phyloP scores from a whole-genome alignment of 2,797 vertebrate genomes.

The Xenentodon cancila region DNA sequence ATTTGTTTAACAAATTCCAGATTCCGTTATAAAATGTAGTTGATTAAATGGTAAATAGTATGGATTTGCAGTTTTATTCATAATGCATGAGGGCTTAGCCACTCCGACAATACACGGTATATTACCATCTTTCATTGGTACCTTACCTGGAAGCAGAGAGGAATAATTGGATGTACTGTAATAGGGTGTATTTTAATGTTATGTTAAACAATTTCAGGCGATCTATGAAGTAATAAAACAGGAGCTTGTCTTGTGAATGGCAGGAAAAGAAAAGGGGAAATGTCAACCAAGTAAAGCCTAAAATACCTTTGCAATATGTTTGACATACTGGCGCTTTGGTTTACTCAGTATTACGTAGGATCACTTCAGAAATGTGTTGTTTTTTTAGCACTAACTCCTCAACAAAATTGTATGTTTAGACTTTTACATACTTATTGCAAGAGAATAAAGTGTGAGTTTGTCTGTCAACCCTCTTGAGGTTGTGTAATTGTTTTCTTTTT shows the following conservation, averaged over 20 bases:
- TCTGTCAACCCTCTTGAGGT: conserved; percentile 39
- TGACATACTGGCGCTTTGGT: conserved; percentile 32
- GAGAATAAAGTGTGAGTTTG: conserved; percentile 24
- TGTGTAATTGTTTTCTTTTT: conserved; percentile 52
- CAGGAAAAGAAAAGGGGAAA: conserved; percentile 14
- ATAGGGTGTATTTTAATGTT: conserved; percentile 13
- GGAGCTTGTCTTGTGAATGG: no score
- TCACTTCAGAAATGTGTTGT: conserved; percentile 7
- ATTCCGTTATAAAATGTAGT: conserved; percentile 47
- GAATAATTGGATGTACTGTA: conserved; percentile 17
- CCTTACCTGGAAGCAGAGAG: conserved; percentile 14
- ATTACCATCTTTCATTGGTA: conserved; percentile 18
- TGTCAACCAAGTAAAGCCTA: conserved; percentile 17
- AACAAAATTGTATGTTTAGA: conserved; percentile 24
- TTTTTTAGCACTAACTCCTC: conserved; percentile 8
- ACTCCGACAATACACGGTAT: conserved; percentile 7
- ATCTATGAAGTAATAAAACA: conserved; percentile 12
- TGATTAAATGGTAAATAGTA: conserved; percentile 61
- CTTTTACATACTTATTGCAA: conserved; percentile 25
- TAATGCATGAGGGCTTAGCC: conserved; percentile 28
- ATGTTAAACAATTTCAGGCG: conserved; percentile 15
- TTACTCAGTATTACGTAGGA: conserved; percentile 28
- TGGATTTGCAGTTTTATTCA: conserved; percentile 47
- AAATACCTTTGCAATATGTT: conserved; percentile 26
- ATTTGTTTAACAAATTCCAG: conserved; percentile 64